Percentiles rank a stretch among this genome's conserved stretches.
These are phyloP conservation scores for Theristicus caerulescens DNA, from an alignment of 2,113 vertebrate species.

Conservation along the genomic window DNA sequence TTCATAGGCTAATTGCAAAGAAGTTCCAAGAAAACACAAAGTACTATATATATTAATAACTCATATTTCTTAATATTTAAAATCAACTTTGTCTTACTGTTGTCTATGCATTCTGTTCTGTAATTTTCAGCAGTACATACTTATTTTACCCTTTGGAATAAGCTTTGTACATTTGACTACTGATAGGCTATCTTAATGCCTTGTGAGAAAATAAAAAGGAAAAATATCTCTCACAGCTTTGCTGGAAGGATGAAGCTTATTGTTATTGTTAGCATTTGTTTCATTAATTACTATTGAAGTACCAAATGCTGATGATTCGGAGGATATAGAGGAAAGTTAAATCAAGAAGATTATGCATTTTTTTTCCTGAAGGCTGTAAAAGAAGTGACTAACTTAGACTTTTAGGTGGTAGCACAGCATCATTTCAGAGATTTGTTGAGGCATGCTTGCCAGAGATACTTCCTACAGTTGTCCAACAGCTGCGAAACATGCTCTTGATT, in stretches of 20 bases:
- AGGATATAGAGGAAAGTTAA: neutral
- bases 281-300: neutral
- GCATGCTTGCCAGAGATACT: neutral
- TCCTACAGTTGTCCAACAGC: neutral
- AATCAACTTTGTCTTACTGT: neutral
- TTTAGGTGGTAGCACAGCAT: neutral
- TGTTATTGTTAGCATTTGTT: neutral
- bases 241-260: neutral
- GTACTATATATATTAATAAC: neutral
- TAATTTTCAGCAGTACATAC: neutral
- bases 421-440: neutral
- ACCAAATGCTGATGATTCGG: neutral
- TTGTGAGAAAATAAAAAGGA: neutral
- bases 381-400: neutral
- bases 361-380: neutral
- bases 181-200: neutral
- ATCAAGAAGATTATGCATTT: neutral
- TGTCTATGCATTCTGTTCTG: neutral
- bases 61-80: neutral
- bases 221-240: neutral
- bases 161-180: neutral
- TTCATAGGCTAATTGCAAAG: neutral
- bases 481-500: neutral
- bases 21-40: neutral
- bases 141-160: neutral